phyloP scores from a whole-genome alignment of 2,888 invertebrate genomes.

The Danaus chrysippus region DNA sequence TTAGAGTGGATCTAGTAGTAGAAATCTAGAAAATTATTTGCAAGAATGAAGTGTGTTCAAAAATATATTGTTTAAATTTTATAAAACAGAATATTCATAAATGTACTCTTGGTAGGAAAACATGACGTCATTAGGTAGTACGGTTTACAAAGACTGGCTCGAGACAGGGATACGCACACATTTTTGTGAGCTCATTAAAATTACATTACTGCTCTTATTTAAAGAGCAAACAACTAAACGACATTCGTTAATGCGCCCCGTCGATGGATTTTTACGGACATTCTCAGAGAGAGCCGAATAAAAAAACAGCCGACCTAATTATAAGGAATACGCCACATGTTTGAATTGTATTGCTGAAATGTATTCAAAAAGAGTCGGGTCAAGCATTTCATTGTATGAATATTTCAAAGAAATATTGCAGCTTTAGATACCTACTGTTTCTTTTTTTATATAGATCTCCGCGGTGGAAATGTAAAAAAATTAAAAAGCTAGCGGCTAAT shows the following conservation, averaged over 20 bases:
- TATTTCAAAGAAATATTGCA: slow-evolving; percentile 7
- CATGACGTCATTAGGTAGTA: slow-evolving; percentile 26
- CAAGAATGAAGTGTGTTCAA: too few relatives aligned
- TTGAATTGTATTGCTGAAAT: slow-evolving; percentile 30
- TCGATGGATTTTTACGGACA: slow-evolving; percentile 65
- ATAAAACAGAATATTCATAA: too few relatives aligned
- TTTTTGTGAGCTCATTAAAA: slow-evolving; percentile 76
- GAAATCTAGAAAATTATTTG: too few relatives aligned
- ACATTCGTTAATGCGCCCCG: slow-evolving; percentile 68
- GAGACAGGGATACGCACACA: slow-evolving; percentile 56
- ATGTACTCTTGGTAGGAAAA: not conserved
- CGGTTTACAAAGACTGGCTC: slow-evolving; percentile 38
- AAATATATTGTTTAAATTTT: too few relatives aligned
- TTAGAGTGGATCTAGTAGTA: too few relatives aligned
- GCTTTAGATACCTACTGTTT: not conserved
- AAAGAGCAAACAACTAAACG: slow-evolving; percentile 75
- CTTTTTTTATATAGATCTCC: slow-evolving; percentile 3
- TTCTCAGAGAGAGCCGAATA: slow-evolving; percentile 41
- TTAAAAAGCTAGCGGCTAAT: slow-evolving; percentile 12
- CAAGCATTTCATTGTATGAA: slow-evolving; percentile 18
- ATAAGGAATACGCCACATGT: slow-evolving; percentile 36
- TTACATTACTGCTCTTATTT: slow-evolving; percentile 75
- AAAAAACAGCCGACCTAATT: slow-evolving; percentile 38
- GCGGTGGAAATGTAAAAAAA: slow-evolving; percentile 9
- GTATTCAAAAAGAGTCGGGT: slow-evolving; percentile 25